Conservation (phyloP, 2,113 vertebrate species). For the Pogonocichla stellata region DNA sequence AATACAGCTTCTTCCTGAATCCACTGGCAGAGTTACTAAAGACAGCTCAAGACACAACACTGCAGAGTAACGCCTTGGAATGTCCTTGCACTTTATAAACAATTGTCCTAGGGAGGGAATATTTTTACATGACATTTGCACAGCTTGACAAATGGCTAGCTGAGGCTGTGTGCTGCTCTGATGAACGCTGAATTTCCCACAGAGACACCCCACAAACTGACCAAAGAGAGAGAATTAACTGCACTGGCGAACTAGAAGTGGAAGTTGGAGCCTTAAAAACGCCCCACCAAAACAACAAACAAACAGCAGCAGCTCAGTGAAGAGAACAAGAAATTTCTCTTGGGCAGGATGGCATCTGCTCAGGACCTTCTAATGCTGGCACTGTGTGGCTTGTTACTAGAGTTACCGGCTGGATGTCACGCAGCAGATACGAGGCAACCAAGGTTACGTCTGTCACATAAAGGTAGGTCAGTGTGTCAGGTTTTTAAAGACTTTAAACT, state of each 20-base stretch:
- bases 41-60: slow-evolving; percentile 58
- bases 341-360: slow-evolving; percentile 66
- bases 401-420: slow-evolving; percentile 44
- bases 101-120: slow-evolving; percentile 60
- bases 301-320: slow-evolving; percentile 2
- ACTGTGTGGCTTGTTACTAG: slow-evolving; percentile 61
- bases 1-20: slow-evolving; percentile 63
- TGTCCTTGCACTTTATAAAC: slow-evolving; percentile 67
- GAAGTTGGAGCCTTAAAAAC: slow-evolving; percentile 37
- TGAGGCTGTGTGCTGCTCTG: slow-evolving; percentile 59
- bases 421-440: slow-evolving; percentile 72
- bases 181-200: slow-evolving; percentile 30
- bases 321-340: slow-evolving; percentile 19
- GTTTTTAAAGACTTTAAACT: slow-evolving; percentile 17
- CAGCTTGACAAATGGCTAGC: slow-evolving; percentile 68
- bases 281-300: background rate
- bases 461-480: slow-evolving; percentile 80
- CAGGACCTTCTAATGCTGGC: slow-evolving; percentile 56
- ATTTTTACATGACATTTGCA: slow-evolving; percentile 57
- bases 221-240: slow-evolving; percentile 29
- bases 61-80: slow-evolving; percentile 69
- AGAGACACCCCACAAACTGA: slow-evolving; percentile 38
- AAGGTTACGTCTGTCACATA: slow-evolving; percentile 81
- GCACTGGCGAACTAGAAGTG: slow-evolving; percentile 33
- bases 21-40: slow-evolving; percentile 50